Base-by-base conservation (phyloP, 2,797 vertebrate genomes). In the Smutsia gigantea region DNA sequence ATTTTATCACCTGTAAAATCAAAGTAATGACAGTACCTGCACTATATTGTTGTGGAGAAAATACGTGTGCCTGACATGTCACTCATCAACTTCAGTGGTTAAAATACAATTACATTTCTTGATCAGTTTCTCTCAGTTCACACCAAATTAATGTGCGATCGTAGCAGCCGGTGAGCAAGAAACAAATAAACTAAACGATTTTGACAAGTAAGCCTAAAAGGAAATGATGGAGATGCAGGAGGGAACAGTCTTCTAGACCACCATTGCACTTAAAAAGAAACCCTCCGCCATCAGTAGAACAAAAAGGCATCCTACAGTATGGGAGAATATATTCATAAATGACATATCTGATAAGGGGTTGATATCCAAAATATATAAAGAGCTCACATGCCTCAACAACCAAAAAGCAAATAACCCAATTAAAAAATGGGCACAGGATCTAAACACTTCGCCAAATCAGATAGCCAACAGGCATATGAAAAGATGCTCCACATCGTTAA, bases 1-100 rank as follows among this genome's bases (percentile, higher is more conserved):
- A 42, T 69, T 64, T 64, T 93, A 19, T 82, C 39, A 66, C 89
- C n/a, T 69, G 88, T 66, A 75, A 92, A 92, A 71, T 74, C 46
- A 68, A 94, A 37, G 68, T 49, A 79, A 94, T 29, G 15, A 25
- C 11, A 74, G n/a, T 29, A 31, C 72, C 61, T 53, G 29, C 10
- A 3, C 64, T 90, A 86, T 31, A 66, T 14, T 31, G 53, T 37
- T 34, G 21, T 72, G 74, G 57, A 51, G 85, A 90, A 94, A 87
- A 79, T 63, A 89, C 1, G 8, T 90, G 57, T 88, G 64, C 59
- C 49, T 88, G 37, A 31, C 27, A 61, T 27, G 72, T 64, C 59
- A 87, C 27, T 42, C 27, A 27, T 42, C 68, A 87, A 18, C 31
- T 71, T 90, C 51, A 21, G 71, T 68, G 83, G 68, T 37, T 92